Conservation (phyloP, 2,113 vertebrate species). For the Hippocampus comes region DNA sequence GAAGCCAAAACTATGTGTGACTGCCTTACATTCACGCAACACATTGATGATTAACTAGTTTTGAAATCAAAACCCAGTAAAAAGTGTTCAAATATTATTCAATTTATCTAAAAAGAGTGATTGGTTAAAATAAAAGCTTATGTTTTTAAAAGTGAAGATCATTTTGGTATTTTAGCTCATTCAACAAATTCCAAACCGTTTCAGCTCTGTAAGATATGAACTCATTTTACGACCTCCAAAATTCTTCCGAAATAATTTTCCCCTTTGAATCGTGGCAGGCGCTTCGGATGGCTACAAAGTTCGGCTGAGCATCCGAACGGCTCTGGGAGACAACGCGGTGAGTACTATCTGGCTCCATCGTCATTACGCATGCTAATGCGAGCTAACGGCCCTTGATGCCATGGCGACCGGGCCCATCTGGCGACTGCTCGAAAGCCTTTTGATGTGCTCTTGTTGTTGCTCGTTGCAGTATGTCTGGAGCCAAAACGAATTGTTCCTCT, state of each 20-base stretch:
- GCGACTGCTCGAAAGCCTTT: slow-evolving; percentile 4
- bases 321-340: slow-evolving; percentile 86
- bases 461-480: slow-evolving; percentile 86
- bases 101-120: too few species aligned
- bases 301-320: slow-evolving; percentile 85
- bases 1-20: neutral
- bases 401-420: slow-evolving; percentile 20
- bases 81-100: too few species aligned
- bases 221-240: neutral
- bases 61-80: too few species aligned
- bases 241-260: neutral
- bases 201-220: neutral
- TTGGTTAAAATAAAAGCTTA: too few species aligned
- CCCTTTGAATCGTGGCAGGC: slow-evolving; percentile 67
- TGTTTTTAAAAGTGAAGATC: too few species aligned
- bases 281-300: slow-evolving; percentile 82
- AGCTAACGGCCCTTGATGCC: neutral
- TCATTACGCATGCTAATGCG: neutral
- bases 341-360: slow-evolving; percentile 39
- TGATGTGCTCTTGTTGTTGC: slow-evolving; percentile 1
- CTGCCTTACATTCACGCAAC: too few species aligned
- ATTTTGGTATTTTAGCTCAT: too few species aligned
- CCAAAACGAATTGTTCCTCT: slow-evolving; percentile 84
- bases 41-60: too few species aligned
- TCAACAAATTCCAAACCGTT: neutral